A percentile compares a stretch with the other conserved stretches of the same genome.
Conservation (phyloP, 1,140 invertebrate species). For the Drosophila gunungcola region DNA sequence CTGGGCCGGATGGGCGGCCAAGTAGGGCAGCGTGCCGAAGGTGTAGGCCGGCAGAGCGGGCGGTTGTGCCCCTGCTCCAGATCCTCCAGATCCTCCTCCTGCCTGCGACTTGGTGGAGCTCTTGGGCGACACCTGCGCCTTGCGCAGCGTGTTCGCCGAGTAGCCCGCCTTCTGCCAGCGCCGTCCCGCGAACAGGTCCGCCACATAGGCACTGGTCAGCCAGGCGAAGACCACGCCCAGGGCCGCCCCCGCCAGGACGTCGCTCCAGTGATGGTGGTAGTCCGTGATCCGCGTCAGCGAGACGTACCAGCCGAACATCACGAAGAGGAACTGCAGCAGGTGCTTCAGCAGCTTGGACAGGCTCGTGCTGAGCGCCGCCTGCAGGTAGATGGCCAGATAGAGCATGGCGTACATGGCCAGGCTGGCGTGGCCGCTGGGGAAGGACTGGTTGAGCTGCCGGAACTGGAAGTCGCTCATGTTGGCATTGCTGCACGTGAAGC, state of each 20-base stretch:
- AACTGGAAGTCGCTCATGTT: constrained; percentile 86
- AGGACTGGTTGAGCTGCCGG: constrained; percentile 91
- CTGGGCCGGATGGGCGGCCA: constrained; percentile 69
- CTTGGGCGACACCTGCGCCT: constrained; percentile 66
- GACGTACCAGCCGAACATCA: constrained; percentile 92
- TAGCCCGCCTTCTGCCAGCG: constrained; percentile 56
- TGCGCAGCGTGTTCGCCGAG: constrained; percentile 59
- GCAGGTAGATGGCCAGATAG: constrained; percentile 93
- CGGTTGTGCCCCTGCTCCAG: constrained; percentile 9
- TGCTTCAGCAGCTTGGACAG: constrained; percentile 91
- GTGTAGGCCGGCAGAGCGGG: constrained; percentile 75
- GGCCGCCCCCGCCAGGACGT: constrained; percentile 87
- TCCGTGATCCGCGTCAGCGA: constrained; percentile 94
- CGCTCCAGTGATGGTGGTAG: constrained; percentile 97
- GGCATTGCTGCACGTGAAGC: constrained; percentile 87
- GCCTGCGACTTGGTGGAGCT: constrained; percentile 58
- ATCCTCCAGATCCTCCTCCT: constrained; percentile 12
- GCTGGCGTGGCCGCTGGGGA: constrained; percentile 93
- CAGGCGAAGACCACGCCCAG: constrained; percentile 86
- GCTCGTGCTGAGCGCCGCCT: constrained; percentile 90
- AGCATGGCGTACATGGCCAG: constrained; percentile 92
- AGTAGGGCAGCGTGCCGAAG: constrained; percentile 75
- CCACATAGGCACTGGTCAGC: constrained; percentile 84
- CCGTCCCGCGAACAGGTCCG: constrained; percentile 67
- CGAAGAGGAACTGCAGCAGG: constrained; percentile 89